Evolutionary conservation across 1,140 invertebrate species (phyloP), one percentile per base, ranked within the genome.

Genomic region (Bombyx mandarina): DNA sequence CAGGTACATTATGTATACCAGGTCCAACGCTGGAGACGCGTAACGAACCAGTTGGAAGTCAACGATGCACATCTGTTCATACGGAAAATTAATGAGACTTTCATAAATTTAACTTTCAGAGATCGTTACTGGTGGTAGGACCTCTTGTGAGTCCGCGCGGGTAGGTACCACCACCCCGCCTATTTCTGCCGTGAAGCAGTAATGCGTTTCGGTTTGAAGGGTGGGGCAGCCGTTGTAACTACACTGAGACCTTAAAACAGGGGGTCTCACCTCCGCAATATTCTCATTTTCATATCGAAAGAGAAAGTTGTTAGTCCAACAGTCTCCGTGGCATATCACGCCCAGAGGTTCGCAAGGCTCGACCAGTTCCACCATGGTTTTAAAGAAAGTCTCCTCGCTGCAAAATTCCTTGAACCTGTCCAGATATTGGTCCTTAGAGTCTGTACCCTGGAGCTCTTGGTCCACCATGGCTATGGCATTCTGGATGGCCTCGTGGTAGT

Each of bases 271-370:
- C 76, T 91, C 89, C 50, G 78, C 71, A 61, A 91, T 86, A 52
- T 88, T 73, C 0, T 80, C 77, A 44, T 86, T 70, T 10, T 89
- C 86, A 60, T 91, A 91, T 52, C 88, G 85, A 67, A 93, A 94
- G 1, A 94, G 67, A 62, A 94, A 90, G 75, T 94, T 94, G 63
- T 94, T 94, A 0, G 92, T 93, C 93, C 93, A 94, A 70, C 92
- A 94, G 60, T 94, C 93, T 0, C 93, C 93, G 62, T 94, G 93
- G 58, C 91, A 91, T 57, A 94, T 91, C 5, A 93, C 92, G 0
- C 91, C 91, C 18, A 93, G 73, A 0, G 91, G 89, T 18, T 92
- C 92, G 61, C 89, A 85, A 0, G 90, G 85, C 2, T 89, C 82
- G 2, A 91, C 91, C 56, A 93, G 67, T 42, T 92, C 87, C 47